Conservation (phyloP, 1,140 invertebrate species). For the Heliconius himera region DNA sequence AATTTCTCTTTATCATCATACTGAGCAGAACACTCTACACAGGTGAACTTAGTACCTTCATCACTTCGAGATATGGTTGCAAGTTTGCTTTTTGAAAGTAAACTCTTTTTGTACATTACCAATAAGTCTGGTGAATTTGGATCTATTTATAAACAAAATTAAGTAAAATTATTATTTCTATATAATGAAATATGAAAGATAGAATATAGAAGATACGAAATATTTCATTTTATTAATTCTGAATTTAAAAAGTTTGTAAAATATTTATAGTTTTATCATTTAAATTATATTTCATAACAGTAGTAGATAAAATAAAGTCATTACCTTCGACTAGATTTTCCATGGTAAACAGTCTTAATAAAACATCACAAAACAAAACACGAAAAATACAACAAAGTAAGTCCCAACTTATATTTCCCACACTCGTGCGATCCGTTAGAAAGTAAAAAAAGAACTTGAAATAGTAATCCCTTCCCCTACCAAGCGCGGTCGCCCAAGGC, state of each 20-base stretch:
- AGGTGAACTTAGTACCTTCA: slow-evolving; percentile 53
- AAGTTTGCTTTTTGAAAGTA: slow-evolving; percentile 55
- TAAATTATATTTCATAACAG: not conserved
- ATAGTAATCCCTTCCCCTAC: slow-evolving; percentile 71
- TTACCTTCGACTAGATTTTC: slow-evolving; percentile 42
- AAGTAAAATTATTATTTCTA: not conserved
- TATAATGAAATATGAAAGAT: too few species aligned
- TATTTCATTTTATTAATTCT: not conserved
- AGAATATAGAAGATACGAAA: too few species aligned
- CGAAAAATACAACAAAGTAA: slow-evolving; percentile 17
- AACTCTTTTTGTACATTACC: slow-evolving; percentile 44
- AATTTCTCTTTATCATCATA: slow-evolving; percentile 85
- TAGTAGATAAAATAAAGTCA: not conserved
- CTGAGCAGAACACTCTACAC: slow-evolving; percentile 60
- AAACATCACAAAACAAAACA: slow-evolving; percentile 29
- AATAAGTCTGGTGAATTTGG: slow-evolving; percentile 36
- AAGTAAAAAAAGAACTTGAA: slow-evolving; percentile 67
- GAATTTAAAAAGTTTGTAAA: not conserved
- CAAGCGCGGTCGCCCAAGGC: slow-evolving; percentile 65
- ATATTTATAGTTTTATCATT: not conserved
- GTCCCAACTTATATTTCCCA: slow-evolving; percentile 52
- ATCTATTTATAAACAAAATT: slow-evolving; percentile 14
- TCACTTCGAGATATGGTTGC: slow-evolving; percentile 52
- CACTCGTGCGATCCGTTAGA: slow-evolving; percentile 52
- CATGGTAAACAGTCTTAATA: slow-evolving; percentile 30